Percentiles rank a stretch among this genome's conserved stretches.
Evolutionary conservation across 2,888 invertebrate genomes (phyloP).

Genomic region (Drosophila diplacantha): DNA sequence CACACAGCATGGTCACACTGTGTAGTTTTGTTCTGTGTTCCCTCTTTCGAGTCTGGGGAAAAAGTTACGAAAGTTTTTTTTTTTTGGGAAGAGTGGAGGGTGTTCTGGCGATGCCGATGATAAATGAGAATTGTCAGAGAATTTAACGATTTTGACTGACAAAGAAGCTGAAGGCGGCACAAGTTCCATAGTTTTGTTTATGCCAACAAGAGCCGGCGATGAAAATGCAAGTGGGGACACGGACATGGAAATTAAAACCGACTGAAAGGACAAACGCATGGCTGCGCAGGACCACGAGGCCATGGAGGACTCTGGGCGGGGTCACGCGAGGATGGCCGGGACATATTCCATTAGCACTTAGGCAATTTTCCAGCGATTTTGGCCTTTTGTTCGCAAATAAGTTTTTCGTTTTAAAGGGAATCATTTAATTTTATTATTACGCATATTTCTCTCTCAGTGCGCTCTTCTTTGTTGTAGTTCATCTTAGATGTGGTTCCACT

Average conservation of each 20-base stretch:
- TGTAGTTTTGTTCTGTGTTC: constrained; percentile 8
- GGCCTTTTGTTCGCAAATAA: constrained; percentile 42
- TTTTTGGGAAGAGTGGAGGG: background rate
- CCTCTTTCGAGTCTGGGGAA: constrained; percentile 28
- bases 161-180: constrained; percentile 43
- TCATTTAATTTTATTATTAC: background rate
- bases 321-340: background rate
- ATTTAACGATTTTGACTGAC: constrained; percentile 68
- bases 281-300: constrained; percentile 24
- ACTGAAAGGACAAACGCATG: constrained; percentile 54
- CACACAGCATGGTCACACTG: background rate
- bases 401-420: constrained; percentile 1
- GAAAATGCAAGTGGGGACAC: constrained; percentile 39
- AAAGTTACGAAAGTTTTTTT: constrained; percentile 52
- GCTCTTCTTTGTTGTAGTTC: background rate
- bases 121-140: constrained; percentile 65
- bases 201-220: constrained; percentile 29
- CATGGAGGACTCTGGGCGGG: background rate
- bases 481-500: background rate
- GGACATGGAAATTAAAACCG: constrained; percentile 60
- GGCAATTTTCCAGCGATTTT: constrained; percentile 61
- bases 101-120: constrained; percentile 38
- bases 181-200: constrained; percentile 69
- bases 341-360: constrained; percentile 49
- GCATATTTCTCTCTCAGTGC: background rate